Base-by-base conservation (phyloP, 2,888 invertebrate species). In the Lathronympha strigana region DNA sequence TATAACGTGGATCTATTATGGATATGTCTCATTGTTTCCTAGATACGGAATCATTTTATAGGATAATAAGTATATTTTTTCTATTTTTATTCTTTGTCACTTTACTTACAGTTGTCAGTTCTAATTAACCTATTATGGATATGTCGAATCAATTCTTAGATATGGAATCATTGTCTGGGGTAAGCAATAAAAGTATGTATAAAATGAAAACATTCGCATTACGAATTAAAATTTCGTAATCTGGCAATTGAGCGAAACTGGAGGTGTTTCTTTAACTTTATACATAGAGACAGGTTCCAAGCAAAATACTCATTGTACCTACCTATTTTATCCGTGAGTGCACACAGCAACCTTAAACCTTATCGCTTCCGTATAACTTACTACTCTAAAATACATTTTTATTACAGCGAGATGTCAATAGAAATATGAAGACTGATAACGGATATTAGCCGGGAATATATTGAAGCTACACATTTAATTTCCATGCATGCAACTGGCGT, bases 401-500 rank as follows among this genome's bases (percentile, higher is more conserved):
- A 19, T 11, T 43, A 11, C 9, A 19, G 2, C 11, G 1, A 21
- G 13, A 4, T 4, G 11, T 13, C n/a, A 13, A 13, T 21, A 45
- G 8, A 23, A 47, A 23, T n/a, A 47, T 23, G 19, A 47, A 23
- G 23, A 13, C 47, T 47, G 47, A 45, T 45, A 45, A n/a, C 21
- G 21, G 36, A 54, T 15, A 54, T 23, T 23, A 38, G 23, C 23
- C 23, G 23, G 38, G 25, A 54, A 25, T 40, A 25, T 17, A 17
- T 4, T 25, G 13, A 31, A 23, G 15, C 25, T 23, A 28, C 55
- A 53, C 36, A 28, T 38, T 50, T 57, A 15, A 63, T 63, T 57
- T 23, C 50, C 49, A 43, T 17, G 55, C 57, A 50, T 23, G 55
- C 57, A 63, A 50, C 63, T 63, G 63, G 57, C 49, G 38, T 50